Conservation (phyloP, 2,797 vertebrate genomes). For the Myotis daubentonii region DNA sequence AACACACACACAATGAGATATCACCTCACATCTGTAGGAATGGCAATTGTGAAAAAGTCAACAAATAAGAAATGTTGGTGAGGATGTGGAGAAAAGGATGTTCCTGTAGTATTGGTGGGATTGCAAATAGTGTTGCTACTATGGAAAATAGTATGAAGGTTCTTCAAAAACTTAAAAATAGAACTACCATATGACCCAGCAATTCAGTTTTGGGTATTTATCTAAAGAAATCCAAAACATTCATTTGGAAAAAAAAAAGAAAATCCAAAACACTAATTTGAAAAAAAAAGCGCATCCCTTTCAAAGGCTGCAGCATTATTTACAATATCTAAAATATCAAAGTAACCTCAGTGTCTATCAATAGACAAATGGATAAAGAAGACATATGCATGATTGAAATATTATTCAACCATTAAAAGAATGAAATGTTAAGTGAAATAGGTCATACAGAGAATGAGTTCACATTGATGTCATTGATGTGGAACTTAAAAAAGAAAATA, state of each 20-base stretch:
- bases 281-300: background rate
- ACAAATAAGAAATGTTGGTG: background rate
- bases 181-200: background rate
- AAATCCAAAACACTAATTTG: background rate
- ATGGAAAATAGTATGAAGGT: background rate
- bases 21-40: background rate
- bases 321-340: background rate
- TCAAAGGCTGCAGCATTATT: background rate
- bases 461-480: background rate
- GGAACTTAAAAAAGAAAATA: background rate
- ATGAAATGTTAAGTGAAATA: background rate
- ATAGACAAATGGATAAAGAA: background rate
- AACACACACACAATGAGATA: background rate
- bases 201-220: background rate
- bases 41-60: background rate
- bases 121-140: background rate
- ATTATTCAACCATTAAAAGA: background rate
- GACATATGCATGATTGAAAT: background rate
- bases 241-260: background rate
- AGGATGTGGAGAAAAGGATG: background rate
- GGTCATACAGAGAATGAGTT: background rate
- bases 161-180: background rate
- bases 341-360: background rate
- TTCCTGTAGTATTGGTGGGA: background rate
- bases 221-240: background rate